phyloP scores from a whole-genome alignment of 2,113 vertebrate species.

The Triplophysa dalaica region DNA sequence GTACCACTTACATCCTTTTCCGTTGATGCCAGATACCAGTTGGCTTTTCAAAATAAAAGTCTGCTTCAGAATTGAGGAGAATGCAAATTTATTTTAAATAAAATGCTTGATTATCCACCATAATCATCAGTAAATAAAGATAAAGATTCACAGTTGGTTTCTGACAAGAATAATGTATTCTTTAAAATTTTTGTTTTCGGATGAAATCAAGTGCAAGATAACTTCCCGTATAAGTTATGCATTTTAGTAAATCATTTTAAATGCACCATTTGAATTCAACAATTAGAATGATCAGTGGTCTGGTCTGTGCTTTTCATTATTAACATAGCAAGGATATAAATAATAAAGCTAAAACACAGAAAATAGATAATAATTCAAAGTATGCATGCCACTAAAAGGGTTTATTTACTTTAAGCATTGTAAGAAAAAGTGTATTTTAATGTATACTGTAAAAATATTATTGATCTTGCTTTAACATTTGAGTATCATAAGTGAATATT shows the following conservation, averaged over 20 bases:
- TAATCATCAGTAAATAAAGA: no score
- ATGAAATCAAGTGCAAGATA: background rate
- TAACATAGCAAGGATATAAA: background rate
- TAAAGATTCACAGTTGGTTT: no score
- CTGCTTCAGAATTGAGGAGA: constrained; percentile 35
- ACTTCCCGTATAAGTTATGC: background rate
- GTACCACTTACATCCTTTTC: constrained; percentile 35
- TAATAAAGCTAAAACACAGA: background rate
- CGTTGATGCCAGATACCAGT: background rate
- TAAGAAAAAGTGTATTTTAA: background rate
- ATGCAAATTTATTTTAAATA: background rate
- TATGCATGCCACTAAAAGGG: background rate
- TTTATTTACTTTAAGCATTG: background rate
- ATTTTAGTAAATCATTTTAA: background rate
- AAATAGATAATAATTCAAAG: background rate
- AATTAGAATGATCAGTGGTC: background rate
- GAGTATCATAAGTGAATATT: background rate
- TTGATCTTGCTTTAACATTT: background rate
- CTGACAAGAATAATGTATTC: no score
- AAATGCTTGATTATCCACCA: no score
- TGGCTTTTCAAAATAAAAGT: constrained; percentile 60
- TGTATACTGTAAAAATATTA: background rate
- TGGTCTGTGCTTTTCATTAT: background rate
- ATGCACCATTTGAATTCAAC: background rate
- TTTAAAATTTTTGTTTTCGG: background rate